A percentile compares a stretch with the other conserved stretches of the same genome.
Evolutionary conservation across 2,797 vertebrate species (phyloP).

Genomic region (Leucoraja ocellata): DNA sequence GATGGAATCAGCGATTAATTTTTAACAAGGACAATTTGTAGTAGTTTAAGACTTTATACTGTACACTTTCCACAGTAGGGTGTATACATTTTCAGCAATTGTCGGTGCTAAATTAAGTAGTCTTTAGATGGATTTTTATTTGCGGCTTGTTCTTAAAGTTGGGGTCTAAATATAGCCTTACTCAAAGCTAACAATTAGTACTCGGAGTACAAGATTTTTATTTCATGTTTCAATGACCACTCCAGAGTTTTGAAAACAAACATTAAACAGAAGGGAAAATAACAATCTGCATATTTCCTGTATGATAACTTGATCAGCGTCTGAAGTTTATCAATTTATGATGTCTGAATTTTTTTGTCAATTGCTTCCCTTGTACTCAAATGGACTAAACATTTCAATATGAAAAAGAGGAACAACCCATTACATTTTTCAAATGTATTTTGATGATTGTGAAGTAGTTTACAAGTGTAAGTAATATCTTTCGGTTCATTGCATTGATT

Average conservation of each 20-base stretch:
- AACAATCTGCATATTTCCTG: neutral
- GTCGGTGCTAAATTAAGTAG: neutral
- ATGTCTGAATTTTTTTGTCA: neutral
- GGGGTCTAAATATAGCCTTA: slow-evolving; percentile 82
- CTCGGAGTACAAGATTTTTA: slow-evolving; percentile 40
- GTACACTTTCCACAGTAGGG: neutral
- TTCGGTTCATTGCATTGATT: neutral
- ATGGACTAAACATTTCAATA: neutral
- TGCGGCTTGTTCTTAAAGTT: slow-evolving; percentile 8
- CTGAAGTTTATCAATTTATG: neutral
- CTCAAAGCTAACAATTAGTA: slow-evolving; percentile 62
- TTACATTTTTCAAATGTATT: slow-evolving; percentile 1
- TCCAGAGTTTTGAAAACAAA: slow-evolving; percentile 11
- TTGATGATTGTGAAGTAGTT: neutral
- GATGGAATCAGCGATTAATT: neutral
- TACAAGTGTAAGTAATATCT: neutral
- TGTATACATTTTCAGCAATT: neutral
- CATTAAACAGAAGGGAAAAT: neutral
- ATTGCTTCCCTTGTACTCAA: neutral
- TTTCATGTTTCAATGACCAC: neutral
- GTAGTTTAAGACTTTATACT: slow-evolving; percentile 10
- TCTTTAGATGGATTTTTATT: neutral
- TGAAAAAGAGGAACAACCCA: neutral
- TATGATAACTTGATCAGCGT: neutral
- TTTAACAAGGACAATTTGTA: neutral